phyloP scores from a whole-genome alignment of 2,113 vertebrate genomes.

The Progne subis region DNA sequence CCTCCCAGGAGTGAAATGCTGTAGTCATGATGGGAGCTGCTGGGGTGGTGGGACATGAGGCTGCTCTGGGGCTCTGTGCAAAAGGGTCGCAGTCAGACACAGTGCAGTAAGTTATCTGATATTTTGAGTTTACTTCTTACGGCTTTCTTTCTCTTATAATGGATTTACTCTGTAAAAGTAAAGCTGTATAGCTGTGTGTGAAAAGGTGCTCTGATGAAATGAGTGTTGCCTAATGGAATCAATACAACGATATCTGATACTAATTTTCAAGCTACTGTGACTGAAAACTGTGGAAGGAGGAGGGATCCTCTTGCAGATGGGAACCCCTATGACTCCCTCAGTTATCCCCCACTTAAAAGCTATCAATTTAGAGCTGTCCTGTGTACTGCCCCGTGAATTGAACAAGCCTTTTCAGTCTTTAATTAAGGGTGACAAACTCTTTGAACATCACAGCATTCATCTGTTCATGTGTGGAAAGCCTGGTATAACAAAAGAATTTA shows the following conservation, averaged over 20 bases:
- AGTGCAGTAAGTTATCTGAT: neutral
- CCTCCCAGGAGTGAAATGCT: neutral
- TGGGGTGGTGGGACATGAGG: neutral
- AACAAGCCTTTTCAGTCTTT: constrained; percentile 80
- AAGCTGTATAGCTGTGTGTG: neutral
- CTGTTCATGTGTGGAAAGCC: constrained; percentile 78
- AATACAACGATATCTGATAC: constrained; percentile 54
- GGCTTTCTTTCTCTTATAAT: neutral
- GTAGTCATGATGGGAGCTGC: neutral
- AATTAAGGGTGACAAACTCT: constrained; percentile 85
- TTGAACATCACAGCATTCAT: constrained; percentile 83
- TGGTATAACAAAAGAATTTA: constrained; percentile 85
- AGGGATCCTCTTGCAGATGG: constrained; percentile 56
- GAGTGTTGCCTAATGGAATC: constrained; percentile 61
- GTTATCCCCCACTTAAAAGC: constrained; percentile 77
- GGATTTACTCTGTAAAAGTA: neutral
- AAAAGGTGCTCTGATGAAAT: constrained; percentile 26
- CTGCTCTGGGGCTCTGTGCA: neutral
- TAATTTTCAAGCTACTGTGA: constrained; percentile 53
- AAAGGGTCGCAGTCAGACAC: neutral
- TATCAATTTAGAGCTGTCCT: constrained; percentile 81
- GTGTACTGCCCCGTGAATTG: constrained; percentile 74
- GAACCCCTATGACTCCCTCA: constrained; percentile 57
- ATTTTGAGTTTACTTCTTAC: neutral
- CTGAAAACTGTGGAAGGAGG: constrained; percentile 35